Evolutionary conservation across 2,113 vertebrate genomes (phyloP), one percentile per base, ranked within the genome.

Genomic region (Climacteris rufus): DNA sequence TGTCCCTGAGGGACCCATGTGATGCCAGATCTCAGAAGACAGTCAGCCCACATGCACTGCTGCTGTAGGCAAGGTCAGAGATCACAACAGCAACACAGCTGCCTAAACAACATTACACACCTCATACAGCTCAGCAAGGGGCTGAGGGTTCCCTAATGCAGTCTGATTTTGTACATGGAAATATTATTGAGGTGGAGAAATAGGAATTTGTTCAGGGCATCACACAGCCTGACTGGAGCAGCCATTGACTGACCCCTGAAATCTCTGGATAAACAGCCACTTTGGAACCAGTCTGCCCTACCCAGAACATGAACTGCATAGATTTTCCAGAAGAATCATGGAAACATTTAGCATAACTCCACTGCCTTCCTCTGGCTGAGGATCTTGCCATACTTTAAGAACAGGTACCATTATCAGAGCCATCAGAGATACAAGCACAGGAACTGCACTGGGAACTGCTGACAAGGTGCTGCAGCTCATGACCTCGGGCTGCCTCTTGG

Each of bases 41-140:
- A 64, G 21, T 27, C 44, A 74, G 39, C 6, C 53, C 49, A 47
- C 0, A 0, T 23, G 28, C 63, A 47, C 21, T 40, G 10, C 33
- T 87, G 6, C 33, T 44, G 24, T 8, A 31, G 27, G 16, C 27
- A 39, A 86, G 15, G 61, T 45, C 57, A 80, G 8, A 35, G 6
- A 16, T 11, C 6, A 12, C 45, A 69, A 14, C 45, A 68, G 39
- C 24, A 76, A 20, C 3, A 8, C 37, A 66, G 15, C 9, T 20
- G 19, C 60, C 39, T 66, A 81, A 77, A 27, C 3, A 2, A 33
- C 22, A 13, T 24, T 24, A 25, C 16, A 47, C 10, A 31, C 28
- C 23, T 78, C 30, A 78, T 8, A 54, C 16, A 59, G 28, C 5
- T 59, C 50, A 39, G 59, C 68, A 72, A 86, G 53, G 68, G 49